A percentile compares a stretch with the other conserved stretches of the same genome.
phyloP scores from a whole-genome alignment of 2,113 vertebrate species.

The Lota lota region DNA sequence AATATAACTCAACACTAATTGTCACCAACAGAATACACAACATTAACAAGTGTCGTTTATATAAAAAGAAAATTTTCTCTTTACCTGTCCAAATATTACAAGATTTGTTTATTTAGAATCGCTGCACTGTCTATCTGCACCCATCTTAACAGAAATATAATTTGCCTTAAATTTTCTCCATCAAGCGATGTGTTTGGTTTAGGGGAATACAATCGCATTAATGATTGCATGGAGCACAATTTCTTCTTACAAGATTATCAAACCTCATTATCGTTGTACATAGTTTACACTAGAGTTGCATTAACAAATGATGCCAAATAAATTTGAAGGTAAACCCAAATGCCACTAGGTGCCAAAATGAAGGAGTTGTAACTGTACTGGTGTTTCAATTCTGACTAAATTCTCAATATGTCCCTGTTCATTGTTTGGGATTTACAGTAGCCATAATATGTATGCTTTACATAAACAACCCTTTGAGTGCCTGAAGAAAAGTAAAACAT shows the following conservation, averaged over 20 bases:
- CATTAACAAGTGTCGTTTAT: conserved; percentile 16
- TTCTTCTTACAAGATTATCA: conserved; percentile 3
- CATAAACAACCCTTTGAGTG: conserved; percentile 5
- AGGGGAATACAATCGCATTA: not conserved
- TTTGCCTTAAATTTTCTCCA: conserved; percentile 25
- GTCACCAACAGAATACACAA: conserved; percentile 10
- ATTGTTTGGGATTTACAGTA: no score
- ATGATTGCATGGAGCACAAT: conserved; percentile 6
- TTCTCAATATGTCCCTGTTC: no score
- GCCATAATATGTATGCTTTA: not conserved
- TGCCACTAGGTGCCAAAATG: not conserved
- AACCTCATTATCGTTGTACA: no score
- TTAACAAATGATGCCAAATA: conserved; percentile 5
- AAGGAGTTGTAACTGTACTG: no score
- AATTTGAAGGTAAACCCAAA: not conserved
- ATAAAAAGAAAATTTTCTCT: not conserved
- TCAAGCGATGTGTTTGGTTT: conserved; percentile 1
- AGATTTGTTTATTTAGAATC: not conserved
- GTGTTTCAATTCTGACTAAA: no score
- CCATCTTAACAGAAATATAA: conserved; percentile 20
- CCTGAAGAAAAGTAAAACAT: conserved; percentile 22
- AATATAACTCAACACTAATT: not conserved
- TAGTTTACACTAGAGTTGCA: not conserved
- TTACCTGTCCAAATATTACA: not conserved
- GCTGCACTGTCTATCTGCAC: conserved; percentile 6